A percentile compares a stretch with the other conserved stretches of the same genome.
Conservation (phyloP, 2,113 vertebrate species). For the Arizona elegans region DNA sequence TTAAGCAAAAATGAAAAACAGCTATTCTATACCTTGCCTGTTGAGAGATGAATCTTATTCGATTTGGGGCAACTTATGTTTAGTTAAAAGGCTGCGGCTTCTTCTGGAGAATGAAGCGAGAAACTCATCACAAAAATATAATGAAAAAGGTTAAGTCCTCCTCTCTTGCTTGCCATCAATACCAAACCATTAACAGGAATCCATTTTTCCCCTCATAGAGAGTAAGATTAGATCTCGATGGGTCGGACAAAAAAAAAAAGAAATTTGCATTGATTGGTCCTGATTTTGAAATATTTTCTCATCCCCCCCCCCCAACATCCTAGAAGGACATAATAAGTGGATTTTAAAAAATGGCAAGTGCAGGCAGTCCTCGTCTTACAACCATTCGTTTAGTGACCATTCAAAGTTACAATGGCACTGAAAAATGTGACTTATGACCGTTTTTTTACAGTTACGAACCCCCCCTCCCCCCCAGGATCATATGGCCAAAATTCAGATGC, state of each 20-base stretch:
- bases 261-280: background rate
- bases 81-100: background rate
- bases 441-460: too few relatives aligned
- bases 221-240: background rate
- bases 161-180: background rate
- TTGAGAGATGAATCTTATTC: background rate
- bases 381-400: too few relatives aligned
- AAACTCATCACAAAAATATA: background rate
- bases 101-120: background rate
- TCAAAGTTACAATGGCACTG: too few relatives aligned
- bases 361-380: too few relatives aligned
- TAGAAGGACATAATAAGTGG: too few relatives aligned
- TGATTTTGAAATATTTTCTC: background rate
- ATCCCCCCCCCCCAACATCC: background rate
- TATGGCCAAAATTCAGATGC: too few relatives aligned
- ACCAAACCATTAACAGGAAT: background rate
- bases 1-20: background rate
- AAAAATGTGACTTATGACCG: too few relatives aligned
- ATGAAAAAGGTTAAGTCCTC: background rate
- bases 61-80: background rate
- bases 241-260: background rate
- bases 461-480: too few relatives aligned
- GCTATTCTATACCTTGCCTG: background rate
- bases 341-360: too few relatives aligned
- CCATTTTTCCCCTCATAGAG: background rate